Percentiles rank a stretch among this genome's conserved stretches.
Conservation (phyloP, 2,797 vertebrate species). For the Platyrinchus mystaceus region DNA sequence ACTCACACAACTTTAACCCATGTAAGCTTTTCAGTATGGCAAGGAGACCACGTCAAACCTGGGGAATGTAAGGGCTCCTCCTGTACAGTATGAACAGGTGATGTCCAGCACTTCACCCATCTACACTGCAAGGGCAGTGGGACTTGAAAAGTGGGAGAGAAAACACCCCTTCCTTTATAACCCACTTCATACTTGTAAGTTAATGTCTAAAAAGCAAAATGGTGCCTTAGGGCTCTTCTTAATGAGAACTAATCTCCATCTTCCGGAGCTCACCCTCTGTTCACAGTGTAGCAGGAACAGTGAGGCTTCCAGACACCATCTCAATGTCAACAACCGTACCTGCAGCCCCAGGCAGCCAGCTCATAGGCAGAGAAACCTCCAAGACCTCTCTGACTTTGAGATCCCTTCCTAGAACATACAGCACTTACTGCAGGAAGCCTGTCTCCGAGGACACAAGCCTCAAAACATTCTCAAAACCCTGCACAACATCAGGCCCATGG, state of each 20-base stretch:
- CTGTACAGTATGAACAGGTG: background rate
- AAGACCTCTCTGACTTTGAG: background rate
- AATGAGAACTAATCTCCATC: background rate
- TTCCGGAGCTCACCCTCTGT: background rate
- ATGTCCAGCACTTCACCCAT: background rate
- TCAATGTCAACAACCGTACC: background rate
- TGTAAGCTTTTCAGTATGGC: background rate
- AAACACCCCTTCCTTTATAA: background rate
- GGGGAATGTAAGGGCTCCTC: fast-evolving
- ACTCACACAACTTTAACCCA: background rate
- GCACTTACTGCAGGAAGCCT: background rate
- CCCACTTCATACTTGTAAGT: background rate
- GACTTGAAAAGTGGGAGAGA: background rate
- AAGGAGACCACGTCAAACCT: background rate
- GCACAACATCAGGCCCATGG: background rate
- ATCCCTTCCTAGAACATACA: background rate
- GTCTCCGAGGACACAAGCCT: background rate
- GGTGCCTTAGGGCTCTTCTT: background rate
- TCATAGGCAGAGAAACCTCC: background rate
- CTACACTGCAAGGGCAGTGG: background rate
- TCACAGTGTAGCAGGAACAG: background rate
- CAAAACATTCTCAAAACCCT: background rate
- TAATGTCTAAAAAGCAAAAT: background rate
- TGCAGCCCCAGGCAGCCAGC: background rate
- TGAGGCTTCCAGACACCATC: background rate